Percentiles rank a stretch among this genome's conserved stretches.
These are phyloP conservation scores for Octomys mimax DNA, from an alignment of 2,797 vertebrate genomes.

Conservation along the genomic window DNA sequence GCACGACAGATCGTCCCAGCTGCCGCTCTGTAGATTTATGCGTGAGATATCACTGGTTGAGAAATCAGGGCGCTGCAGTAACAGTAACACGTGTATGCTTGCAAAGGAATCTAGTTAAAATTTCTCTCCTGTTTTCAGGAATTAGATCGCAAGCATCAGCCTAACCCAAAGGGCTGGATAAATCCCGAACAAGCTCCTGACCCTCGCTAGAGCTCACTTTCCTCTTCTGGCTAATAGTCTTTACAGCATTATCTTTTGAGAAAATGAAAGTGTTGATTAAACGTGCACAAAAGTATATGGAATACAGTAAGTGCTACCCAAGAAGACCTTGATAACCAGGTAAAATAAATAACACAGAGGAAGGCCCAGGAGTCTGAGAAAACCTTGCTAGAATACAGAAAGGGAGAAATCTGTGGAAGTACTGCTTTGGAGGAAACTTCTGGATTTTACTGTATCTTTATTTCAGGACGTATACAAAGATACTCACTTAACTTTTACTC, in stretches of 20 bases:
- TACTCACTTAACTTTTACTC: neutral
- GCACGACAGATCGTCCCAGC: neutral
- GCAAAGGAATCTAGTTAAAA: neutral
- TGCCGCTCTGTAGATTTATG: neutral
- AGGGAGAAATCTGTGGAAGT: neutral
- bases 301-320: neutral
- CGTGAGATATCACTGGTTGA: neutral
- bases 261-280: neutral
- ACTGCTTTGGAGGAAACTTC: neutral
- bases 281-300: neutral
- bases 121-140: neutral
- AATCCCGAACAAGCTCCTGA: neutral
- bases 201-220: neutral
- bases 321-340: neutral
- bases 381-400: neutral
- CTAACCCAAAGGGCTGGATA: neutral
- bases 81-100: neutral
- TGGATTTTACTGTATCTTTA: neutral
- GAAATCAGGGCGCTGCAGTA: neutral
- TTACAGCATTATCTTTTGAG: neutral
- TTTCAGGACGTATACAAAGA: neutral
- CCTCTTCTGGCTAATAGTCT: neutral
- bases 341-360: neutral
- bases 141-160: neutral
- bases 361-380: neutral